These are phyloP conservation scores for Cacoxenus indagator DNA, from an alignment of 2,888 invertebrate species.

Conservation along the genomic window DNA sequence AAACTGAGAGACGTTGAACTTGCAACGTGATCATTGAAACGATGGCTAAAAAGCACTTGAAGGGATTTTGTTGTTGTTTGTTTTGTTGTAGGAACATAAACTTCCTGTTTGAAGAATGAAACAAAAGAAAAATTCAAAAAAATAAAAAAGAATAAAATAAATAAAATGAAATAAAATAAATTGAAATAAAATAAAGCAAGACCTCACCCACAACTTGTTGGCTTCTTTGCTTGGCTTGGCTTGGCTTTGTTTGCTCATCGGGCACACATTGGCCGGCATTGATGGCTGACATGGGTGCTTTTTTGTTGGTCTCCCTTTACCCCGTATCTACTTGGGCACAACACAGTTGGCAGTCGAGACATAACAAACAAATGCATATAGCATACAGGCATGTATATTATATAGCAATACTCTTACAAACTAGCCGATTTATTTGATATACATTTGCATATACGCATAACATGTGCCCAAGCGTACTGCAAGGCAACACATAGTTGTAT, in stretches of 20 bases:
- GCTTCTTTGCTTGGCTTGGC: neutral
- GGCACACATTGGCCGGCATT: neutral
- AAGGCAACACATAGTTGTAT: slow-evolving; percentile 2
- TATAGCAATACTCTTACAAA: neutral
- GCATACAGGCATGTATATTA: neutral
- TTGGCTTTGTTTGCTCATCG: neutral
- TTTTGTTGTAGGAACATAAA: neutral
- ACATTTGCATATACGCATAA: neutral
- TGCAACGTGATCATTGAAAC: neutral
- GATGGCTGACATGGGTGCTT: neutral
- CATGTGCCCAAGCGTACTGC: neutral
- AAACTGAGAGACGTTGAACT: neutral
- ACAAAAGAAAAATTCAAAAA: neutral
- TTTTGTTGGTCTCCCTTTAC: neutral
- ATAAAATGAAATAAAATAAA: neutral
- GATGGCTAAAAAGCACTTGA: neutral
- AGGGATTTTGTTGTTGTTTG: neutral
- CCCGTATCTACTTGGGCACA: no score
- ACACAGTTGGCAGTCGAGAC: slow-evolving; percentile 7
- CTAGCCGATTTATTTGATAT: neutral
- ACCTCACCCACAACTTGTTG: neutral
- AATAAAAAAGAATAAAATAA: no score
- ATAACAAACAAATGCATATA: neutral
- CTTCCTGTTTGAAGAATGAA: neutral
- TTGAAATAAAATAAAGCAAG: neutral